Base-by-base conservation (phyloP, 2,113 vertebrate species). In the Eulacestoma nigropectus region DNA sequence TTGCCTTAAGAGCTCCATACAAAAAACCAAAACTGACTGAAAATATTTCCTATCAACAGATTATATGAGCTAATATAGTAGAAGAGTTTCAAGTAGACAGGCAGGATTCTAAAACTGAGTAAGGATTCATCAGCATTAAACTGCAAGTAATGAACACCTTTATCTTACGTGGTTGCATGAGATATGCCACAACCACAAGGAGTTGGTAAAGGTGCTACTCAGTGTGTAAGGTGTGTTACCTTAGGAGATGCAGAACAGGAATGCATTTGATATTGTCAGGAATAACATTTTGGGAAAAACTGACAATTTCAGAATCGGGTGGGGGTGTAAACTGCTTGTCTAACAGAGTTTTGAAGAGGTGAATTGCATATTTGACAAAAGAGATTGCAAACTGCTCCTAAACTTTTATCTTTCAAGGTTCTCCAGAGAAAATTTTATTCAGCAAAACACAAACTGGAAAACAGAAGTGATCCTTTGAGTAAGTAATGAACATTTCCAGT, bases 341-440 rank as follows among this genome's bases (percentile, higher is more conserved):
- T 41, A 46, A 30, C 32, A 77, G 29, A 44, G 30, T 44, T 86
- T 52, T 75, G 39, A 84, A 52, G 56, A 86, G 16, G 63, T 3
- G 1, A 46, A 63, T 44, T 33, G 37, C 4, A 0, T 69, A 27
- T 80, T 85, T 91, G 49, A 39, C 15, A 67, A 73, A 77, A 76
- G 47, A 77, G n/a, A 63, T 53, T 82, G 22, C 30, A 69, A 89
- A 75, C 26, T 68, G 26, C 33, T 87, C 46, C 49, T 92, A 27
- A 94, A 91, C 35, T 73, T 79, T 62, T 95, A 5, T 95, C 72
- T 94, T 92, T 84, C 72, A 95, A 97, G 97, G 63, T 41, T 95
- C 93, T 97, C 93, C 64, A 25, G 67, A 64, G 16, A 42, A 95
- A 93, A 87, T 1, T 94, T 18, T 29, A 29, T 52, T 89, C 63